Base-by-base conservation (phyloP, 2,888 invertebrate genomes). In the Lamproptera curius region DNA sequence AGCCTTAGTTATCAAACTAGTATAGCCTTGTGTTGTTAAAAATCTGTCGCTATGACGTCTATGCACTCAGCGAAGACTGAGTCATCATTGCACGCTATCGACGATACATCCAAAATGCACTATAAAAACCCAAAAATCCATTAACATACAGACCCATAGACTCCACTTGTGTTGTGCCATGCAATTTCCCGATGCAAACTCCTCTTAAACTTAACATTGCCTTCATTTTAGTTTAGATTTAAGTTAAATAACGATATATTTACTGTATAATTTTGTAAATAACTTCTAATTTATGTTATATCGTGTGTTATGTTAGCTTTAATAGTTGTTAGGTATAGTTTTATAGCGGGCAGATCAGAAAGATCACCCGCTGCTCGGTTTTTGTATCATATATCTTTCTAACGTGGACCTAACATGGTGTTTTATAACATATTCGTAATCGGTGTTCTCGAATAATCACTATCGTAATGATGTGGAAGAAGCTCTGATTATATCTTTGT, bases 201-300 rank as follows among this genome's bases (percentile, higher is more conserved):
- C 20, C 20, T 5, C 6, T 20, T 20, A 6, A 20, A 20, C 20
- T 6, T 6, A 20, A 3, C 6, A 20, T 6, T 6, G 20, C 6
- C 20, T 3, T 20, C 20, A 20, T 20, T 6, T n/a, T n/a, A n/a
- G n/a, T n/a, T n/a, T n/a, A n/a, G n/a, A n/a, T n/a, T n/a, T 8
- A 28, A 9, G n/a, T 5, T 28, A 28, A 28, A 28, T 5, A 5
- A 11, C 31, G 31, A 11, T 11, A 10, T 31, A n/a, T 31, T 31
- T 11, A 47, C 65, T 86, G 85, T 86, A 85, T 84, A 82, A 81
- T 83, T 81, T 82, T 86, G 84, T 87, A 86, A 75, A 86, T 84
- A 85, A 66, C 62, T 67, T 64, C 72, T 83, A 81, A 85, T 81
- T 86, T 85, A 84, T 85, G 70, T 65, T 70, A 59, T 70, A 71